Conservation (phyloP, 2,113 vertebrate species). For the Hemiscyllium ocellatum region DNA sequence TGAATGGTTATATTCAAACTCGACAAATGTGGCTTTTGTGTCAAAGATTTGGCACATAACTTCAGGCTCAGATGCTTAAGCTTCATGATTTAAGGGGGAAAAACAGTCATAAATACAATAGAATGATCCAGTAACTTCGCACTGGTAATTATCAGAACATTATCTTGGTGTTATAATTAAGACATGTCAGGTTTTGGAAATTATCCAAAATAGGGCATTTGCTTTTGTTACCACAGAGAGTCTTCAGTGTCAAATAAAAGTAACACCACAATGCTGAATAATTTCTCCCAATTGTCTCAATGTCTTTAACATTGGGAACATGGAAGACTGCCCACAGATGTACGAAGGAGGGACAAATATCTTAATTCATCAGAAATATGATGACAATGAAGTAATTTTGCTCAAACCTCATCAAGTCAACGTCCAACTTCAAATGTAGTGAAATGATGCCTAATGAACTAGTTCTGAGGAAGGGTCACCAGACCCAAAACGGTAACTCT, state of each 20-base stretch:
- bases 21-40: neutral
- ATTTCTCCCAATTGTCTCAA: neutral
- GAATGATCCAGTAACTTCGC: neutral
- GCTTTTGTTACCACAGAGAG: no score
- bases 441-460: neutral
- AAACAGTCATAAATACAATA: neutral
- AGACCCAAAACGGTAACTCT: no score
- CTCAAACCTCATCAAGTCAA: neutral
- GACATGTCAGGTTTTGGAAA: slow-evolving; percentile 24
- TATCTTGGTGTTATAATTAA: slow-evolving; percentile 10
- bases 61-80: neutral
- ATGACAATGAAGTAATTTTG: neutral
- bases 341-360: neutral
- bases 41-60: neutral
- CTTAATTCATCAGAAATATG: neutral
- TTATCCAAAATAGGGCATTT: neutral
- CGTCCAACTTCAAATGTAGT: neutral
- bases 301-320: neutral
- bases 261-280: neutral
- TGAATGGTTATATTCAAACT: neutral
- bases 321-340: neutral
- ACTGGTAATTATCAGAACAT: neutral
- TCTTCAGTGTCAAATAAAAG: neutral
- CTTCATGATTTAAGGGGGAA: neutral
- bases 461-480: no score